Conservation (phyloP, 2,113 vertebrate species). For the Microcebus griseorufus region DNA sequence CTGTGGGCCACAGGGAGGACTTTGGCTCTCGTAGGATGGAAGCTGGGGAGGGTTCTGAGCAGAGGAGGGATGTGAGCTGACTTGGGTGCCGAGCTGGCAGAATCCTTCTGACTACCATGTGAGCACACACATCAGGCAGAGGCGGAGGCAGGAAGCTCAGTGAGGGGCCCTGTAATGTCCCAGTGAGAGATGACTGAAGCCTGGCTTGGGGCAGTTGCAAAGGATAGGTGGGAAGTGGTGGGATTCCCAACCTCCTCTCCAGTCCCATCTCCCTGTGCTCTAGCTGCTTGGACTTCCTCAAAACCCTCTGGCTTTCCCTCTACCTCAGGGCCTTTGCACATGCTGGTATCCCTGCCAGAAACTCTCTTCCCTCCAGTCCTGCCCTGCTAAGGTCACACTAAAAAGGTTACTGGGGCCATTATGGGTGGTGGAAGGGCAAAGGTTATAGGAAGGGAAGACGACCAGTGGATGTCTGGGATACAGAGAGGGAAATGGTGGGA, state of each 20-base stretch:
- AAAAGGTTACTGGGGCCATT: not conserved
- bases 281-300: not conserved
- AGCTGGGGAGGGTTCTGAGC: not conserved
- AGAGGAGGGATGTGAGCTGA: not conserved
- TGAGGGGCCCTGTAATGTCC: not conserved
- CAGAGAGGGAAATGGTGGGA: not conserved
- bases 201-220: not conserved
- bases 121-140: not conserved
- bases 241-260: not conserved
- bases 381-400: not conserved
- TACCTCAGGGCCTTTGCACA: not conserved
- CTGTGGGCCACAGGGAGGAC: not conserved
- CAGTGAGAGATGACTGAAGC: not conserved
- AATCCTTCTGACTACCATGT: not conserved
- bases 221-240: too few relatives aligned
- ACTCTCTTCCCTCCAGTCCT: not conserved
- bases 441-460: not conserved
- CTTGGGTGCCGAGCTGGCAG: not conserved
- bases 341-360: not conserved
- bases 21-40: not conserved
- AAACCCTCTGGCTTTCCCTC: not conserved
- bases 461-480: too few relatives aligned
- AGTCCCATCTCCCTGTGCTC: not conserved
- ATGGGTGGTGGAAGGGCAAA: not conserved
- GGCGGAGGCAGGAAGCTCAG: not conserved